Evolutionary conservation across 2,888 invertebrate species (phyloP), one percentile per base, ranked within the genome.

Genomic region (Cetonia aurata): DNA sequence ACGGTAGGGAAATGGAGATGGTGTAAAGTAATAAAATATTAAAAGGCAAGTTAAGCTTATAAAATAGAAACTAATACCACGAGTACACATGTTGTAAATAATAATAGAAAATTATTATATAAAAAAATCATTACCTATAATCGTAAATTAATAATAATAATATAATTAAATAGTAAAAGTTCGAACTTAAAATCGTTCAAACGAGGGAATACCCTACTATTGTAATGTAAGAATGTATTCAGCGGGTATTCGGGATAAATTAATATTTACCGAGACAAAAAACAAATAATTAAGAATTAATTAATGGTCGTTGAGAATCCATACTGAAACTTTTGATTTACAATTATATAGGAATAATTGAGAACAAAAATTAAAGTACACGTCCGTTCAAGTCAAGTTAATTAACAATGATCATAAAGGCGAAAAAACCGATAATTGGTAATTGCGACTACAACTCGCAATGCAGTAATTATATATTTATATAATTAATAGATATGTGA

Each of bases 401-500:
- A 44, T 42, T 41, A 53, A 60, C 15, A 53, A 19, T 67, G 17
- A 37, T 53, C 19, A 15, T 15, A 52, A 59, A 19, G n/a, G 17
- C 17, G 15, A 44, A 56, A n/a, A 56, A 33, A 56, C 13, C 19
- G 12, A 41, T 37, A 37, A 56, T 37, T 53, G 25, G 15, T 57
- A 33, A 57, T 57, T 67, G 67, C 67, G 67, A 75, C 78, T 75
- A 78, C 76, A 77, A 74, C 59, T 71, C 71, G 73, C 72, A 72
- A 68, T 70, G 71, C 67, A 73, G 69, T 74, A 75, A 71, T 74
- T 75, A 74, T 73, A 71, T 73, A 68, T 71, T 69, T 72, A 25
- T 71, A 25, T 25, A 25, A 25, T 71, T 75, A 73, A 74, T 77
- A 79, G 79, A 79, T 79, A 77, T 77, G 78, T 77, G 71, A 71